Evolutionary conservation across 2,113 vertebrate species (phyloP).

Genomic region (Sterrhoptilus dennistouni): DNA sequence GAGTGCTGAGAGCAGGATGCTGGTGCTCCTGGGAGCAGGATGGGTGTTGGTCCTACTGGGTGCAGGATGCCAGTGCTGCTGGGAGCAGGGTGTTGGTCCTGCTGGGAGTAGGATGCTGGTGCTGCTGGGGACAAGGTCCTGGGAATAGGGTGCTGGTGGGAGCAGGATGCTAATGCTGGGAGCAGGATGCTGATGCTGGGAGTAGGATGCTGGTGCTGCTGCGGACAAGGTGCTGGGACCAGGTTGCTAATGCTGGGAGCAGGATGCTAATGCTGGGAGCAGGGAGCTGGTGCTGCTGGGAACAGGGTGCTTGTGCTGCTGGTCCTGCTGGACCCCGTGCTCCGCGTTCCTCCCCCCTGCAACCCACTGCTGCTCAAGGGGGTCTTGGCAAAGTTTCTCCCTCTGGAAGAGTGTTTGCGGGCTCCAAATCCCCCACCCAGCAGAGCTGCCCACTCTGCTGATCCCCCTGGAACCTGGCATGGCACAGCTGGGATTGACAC

Average conservation of each 20-base stretch:
- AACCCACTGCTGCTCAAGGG: rapidly evolving
- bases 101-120: no score
- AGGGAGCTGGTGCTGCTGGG: background rate
- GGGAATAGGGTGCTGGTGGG: background rate
- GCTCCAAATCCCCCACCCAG: rapidly evolving
- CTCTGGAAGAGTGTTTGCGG: background rate
- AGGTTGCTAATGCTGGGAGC: background rate
- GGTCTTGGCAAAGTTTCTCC: rapidly evolving
- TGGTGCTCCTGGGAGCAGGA: no score
- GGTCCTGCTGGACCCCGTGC: background rate
- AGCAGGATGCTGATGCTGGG: background rate
- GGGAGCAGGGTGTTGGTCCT: background rate
- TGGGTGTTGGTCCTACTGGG: no score
- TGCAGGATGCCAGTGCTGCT: background rate
- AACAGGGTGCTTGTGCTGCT: background rate
- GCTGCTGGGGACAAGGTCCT: no score
- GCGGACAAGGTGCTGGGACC: no score
- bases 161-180: background rate
- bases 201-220: background rate
- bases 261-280: background rate
- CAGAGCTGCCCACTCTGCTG: rapidly evolving
- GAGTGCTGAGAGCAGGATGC: no score
- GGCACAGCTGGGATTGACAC: rapidly evolving
- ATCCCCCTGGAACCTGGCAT: background rate
- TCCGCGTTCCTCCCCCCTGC: rapidly evolving